These are phyloP conservation scores for Chloroceryle inda DNA, from an alignment of 2,797 vertebrate genomes.

Conservation along the genomic window DNA sequence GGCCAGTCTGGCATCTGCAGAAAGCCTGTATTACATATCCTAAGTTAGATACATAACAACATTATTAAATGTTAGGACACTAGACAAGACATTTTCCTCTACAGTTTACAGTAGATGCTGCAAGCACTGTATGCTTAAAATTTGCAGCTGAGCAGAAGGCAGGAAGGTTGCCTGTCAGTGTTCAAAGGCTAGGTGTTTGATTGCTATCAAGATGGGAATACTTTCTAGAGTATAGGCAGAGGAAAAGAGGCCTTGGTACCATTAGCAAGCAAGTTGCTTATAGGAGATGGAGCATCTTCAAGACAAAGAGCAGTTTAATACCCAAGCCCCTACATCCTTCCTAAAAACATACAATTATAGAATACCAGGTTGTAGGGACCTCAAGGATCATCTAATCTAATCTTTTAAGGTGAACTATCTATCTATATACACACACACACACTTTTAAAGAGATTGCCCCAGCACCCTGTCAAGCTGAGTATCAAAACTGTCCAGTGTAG, in stretches of 20 bases:
- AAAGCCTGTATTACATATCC: neutral
- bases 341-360: neutral
- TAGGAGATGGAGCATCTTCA: neutral
- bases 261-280: neutral
- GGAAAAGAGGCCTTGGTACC: neutral
- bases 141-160: neutral
- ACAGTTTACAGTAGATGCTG: neutral
- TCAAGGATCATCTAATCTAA: too few species aligned
- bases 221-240: neutral
- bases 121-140: neutral
- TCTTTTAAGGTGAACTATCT: too few species aligned
- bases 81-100: neutral
- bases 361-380: too few species aligned
- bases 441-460: too few species aligned
- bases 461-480: too few species aligned
- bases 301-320: neutral
- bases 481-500: too few species aligned
- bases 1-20: neutral
- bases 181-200: neutral
- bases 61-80: neutral
- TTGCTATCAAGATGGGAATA: neutral
- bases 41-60: rapidly evolving
- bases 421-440: too few species aligned
- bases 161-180: neutral
- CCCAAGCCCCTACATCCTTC: neutral